Conservation (phyloP, 1,140 invertebrate species). For the Drosophila oshimai region DNA sequence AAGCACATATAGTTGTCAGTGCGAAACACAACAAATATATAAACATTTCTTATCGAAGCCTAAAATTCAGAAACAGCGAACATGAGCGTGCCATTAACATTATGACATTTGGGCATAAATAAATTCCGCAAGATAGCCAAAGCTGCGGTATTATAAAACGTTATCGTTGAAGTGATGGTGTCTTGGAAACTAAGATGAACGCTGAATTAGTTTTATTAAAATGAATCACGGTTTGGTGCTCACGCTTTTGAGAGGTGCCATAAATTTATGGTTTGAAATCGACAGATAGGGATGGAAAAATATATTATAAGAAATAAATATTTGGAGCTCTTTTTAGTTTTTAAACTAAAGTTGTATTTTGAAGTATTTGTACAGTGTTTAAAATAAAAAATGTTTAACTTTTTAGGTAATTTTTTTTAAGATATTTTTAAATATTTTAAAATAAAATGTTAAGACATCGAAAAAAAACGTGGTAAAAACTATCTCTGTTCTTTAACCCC, state of each 20-base stretch:
- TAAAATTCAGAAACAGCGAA: slow-evolving; percentile 2
- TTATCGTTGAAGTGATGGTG: slow-evolving; percentile 5
- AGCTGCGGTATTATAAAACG: neutral
- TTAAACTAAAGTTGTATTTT: too few species aligned
- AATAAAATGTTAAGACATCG: too few species aligned
- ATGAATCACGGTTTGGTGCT: neutral
- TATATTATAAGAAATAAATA: too few species aligned
- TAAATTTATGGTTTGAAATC: neutral
- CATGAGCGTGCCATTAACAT: slow-evolving; percentile 23
- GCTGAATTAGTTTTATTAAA: neutral
- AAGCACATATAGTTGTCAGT: slow-evolving; percentile 11
- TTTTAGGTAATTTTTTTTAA: too few species aligned
- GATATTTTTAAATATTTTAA: too few species aligned
- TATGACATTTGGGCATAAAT: slow-evolving; percentile 31
- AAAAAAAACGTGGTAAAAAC: too few species aligned
- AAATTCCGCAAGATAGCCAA: slow-evolving; percentile 16
- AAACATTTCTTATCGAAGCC: slow-evolving; percentile 29
- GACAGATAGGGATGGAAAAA: neutral
- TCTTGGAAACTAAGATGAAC: neutral
- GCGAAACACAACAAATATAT: slow-evolving; percentile 5
- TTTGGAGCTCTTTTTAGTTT: too few species aligned
- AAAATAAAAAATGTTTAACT: too few species aligned
- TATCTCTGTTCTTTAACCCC: neutral
- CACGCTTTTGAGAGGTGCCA: neutral
- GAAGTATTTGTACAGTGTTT: too few species aligned